These are phyloP conservation scores for Cricetomys ansorgei DNA, from an alignment of 2,113 vertebrate genomes.

Conservation along the genomic window DNA sequence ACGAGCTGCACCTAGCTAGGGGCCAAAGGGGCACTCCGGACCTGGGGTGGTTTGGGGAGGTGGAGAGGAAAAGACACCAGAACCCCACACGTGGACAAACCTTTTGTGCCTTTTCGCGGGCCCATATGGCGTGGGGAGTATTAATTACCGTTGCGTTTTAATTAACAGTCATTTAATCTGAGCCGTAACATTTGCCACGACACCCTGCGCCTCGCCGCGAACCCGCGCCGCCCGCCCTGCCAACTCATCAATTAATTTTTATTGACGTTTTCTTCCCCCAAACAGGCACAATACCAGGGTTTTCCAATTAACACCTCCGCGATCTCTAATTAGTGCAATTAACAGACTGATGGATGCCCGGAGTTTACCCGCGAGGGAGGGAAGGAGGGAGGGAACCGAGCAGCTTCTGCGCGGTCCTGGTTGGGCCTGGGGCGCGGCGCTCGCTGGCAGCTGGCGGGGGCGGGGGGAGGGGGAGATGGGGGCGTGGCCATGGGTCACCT, in stretches of 20 bases:
- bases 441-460: background rate
- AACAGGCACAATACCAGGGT: constrained; percentile 84
- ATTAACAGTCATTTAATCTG: constrained; percentile 88
- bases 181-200: constrained; percentile 85
- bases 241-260: constrained; percentile 88
- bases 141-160: constrained; percentile 89
- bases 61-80: background rate
- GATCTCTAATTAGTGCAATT: constrained; percentile 95
- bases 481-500: background rate
- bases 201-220: constrained; percentile 81
- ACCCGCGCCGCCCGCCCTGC: constrained; percentile 78
- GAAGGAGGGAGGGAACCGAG: constrained; percentile 31
- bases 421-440: background rate
- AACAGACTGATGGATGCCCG: constrained; percentile 93
- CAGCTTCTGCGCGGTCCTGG: background rate
- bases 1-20: background rate
- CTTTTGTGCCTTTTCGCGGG: constrained; percentile 81
- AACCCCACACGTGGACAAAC: constrained; percentile 64
- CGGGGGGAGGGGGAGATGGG: background rate
- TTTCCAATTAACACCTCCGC: constrained; percentile 96
- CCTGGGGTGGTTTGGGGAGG: background rate
- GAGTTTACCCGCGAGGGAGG: constrained; percentile 86
- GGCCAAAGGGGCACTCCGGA: constrained; percentile 7
- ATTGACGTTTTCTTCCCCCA: constrained; percentile 86
- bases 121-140: constrained; percentile 85